phyloP scores from a whole-genome alignment of 2,797 vertebrate genomes.

The Manis pentadactyla region DNA sequence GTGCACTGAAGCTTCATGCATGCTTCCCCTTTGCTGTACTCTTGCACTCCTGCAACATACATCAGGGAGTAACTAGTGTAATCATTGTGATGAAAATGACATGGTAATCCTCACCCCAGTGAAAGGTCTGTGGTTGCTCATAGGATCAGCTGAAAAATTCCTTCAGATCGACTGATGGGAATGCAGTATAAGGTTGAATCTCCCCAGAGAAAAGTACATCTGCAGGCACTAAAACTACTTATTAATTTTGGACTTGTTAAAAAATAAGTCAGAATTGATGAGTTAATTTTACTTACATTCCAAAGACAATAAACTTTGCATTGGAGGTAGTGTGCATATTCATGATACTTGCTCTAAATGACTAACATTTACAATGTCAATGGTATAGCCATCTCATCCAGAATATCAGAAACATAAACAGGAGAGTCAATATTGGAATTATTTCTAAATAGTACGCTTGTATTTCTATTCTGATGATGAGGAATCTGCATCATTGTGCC shows the following conservation, averaged over 20 bases:
- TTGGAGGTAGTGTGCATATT: background rate
- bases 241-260: constrained; percentile 40
- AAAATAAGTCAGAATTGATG: background rate
- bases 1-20: background rate
- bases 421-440: background rate
- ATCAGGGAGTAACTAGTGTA: constrained; percentile 67
- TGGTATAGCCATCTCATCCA: background rate
- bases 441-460: background rate
- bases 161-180: constrained; percentile 52
- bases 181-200: constrained; percentile 10
- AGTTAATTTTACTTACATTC: constrained; percentile 32
- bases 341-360: background rate
- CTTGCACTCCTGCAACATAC: constrained; percentile 19
- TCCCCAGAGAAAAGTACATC: constrained; percentile 60
- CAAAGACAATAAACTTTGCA: constrained; percentile 34
- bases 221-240: constrained; percentile 59
- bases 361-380: background rate
- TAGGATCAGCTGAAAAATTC: constrained; percentile 67
- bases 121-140: background rate
- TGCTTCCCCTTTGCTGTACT: background rate
- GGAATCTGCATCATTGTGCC: background rate
- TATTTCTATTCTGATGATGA: background rate
- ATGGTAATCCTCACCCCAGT: background rate
- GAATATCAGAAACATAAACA: background rate
- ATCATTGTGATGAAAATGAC: constrained; percentile 36